Percentiles rank a stretch among this genome's conserved stretches.
Evolutionary conservation across 1,140 invertebrate species (phyloP).

Genomic region (Drosophila navojoa): DNA sequence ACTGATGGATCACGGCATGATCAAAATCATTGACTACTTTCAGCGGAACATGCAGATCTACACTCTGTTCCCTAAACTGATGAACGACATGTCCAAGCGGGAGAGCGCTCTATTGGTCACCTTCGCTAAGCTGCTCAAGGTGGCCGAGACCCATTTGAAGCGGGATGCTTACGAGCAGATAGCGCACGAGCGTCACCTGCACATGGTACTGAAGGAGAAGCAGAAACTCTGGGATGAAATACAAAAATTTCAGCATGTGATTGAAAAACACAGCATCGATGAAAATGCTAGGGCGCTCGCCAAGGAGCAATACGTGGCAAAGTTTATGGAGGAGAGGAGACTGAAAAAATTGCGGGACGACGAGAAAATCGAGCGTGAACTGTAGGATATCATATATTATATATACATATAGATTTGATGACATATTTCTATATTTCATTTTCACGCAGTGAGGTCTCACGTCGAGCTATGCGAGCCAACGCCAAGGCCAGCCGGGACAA

Average conservation of each 20-base stretch:
- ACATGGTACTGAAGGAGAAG: conserved; percentile 32
- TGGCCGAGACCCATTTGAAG: conserved; percentile 43
- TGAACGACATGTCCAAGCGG: conserved; percentile 1
- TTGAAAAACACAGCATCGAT: background rate
- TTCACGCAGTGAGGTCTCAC: conserved; percentile 34
- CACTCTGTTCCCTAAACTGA: conserved; percentile 21
- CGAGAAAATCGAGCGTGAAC: conserved; percentile 38
- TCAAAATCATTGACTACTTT: conserved; percentile 67
- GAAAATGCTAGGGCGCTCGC: background rate
- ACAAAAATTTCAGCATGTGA: background rate
- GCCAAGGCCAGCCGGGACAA: conserved; percentile 43
- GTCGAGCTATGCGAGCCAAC: conserved; percentile 19
- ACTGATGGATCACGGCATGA: conserved; percentile 55
- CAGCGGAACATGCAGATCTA: conserved; percentile 43
- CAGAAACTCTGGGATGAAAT: conserved; percentile 25
- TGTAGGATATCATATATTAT: conserved; percentile 26
- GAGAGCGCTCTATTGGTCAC: conserved; percentile 36
- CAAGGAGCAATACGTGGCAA: conserved; percentile 31
- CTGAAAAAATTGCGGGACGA: conserved; percentile 39
- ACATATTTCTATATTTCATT: background rate
- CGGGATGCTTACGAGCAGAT: conserved; percentile 37
- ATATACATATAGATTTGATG: background rate
- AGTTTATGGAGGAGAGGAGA: conserved; percentile 22
- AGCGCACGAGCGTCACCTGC: conserved; percentile 43
- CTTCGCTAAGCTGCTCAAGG: conserved; percentile 38